Percentiles rank a stretch among this genome's conserved stretches.
Conservation (phyloP, 2,888 invertebrate species). For the Leptura quadrifasciata region DNA sequence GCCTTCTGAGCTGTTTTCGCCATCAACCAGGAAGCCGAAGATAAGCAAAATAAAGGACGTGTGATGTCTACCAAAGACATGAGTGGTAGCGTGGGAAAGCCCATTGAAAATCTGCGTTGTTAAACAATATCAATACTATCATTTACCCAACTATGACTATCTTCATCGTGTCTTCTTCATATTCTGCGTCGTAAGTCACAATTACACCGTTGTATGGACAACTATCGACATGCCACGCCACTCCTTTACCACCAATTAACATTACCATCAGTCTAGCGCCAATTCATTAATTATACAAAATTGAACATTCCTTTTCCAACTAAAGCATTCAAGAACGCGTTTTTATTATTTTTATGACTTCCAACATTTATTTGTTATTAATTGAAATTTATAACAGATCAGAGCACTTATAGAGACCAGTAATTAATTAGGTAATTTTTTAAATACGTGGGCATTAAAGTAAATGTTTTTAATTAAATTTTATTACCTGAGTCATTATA, state of each 20-base stretch:
- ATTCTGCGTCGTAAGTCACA: constrained; percentile 64
- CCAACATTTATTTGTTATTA: constrained; percentile 47
- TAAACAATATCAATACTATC: constrained; percentile 55
- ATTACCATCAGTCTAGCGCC: constrained; percentile 57
- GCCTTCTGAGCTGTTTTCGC: not conserved
- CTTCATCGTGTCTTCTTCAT: constrained; percentile 63
- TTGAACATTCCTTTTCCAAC: constrained; percentile 11
- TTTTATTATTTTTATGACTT: constrained; percentile 48
- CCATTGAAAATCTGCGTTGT: constrained; percentile 48
- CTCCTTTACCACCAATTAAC: constrained; percentile 63
- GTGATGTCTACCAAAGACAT: constrained; percentile 41
- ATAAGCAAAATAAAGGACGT: constrained; percentile 51
- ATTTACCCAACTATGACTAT: constrained; percentile 62
- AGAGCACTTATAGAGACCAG: constrained; percentile 25
- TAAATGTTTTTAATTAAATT: constrained; percentile 52
- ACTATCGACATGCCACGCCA: constrained; percentile 54
- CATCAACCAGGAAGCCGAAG: constrained; percentile 34
- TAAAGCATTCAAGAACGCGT: constrained; percentile 28
- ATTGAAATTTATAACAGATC: constrained; percentile 47
- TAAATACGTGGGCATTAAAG: constrained; percentile 45
- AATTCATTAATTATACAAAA: constrained; percentile 64
- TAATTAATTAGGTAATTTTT: constrained; percentile 49
- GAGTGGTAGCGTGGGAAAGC: constrained; percentile 53
- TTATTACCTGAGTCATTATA: constrained; percentile 47
- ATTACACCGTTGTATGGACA: constrained; percentile 58